Conservation (phyloP, 1,140 invertebrate genomes). For the Zaprionus vittiger region DNA sequence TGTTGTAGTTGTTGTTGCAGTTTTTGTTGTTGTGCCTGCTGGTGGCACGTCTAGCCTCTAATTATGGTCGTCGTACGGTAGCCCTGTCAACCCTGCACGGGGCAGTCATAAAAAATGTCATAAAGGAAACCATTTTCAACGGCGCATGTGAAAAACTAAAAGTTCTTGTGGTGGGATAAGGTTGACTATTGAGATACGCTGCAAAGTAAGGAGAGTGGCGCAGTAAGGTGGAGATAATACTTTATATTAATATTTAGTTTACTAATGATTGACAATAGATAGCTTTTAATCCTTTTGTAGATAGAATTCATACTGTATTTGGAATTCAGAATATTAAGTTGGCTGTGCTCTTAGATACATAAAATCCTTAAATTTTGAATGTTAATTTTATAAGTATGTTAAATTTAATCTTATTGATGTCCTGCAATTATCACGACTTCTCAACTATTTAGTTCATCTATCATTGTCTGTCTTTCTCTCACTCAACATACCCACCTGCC, state of each 20-base stretch:
- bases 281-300: too few relatives aligned
- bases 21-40: slow-evolving; percentile 18
- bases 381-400: too few relatives aligned
- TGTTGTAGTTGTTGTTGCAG: slow-evolving; percentile 15
- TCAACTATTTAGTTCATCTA: too few relatives aligned
- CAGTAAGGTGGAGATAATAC: not conserved
- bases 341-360: too few relatives aligned
- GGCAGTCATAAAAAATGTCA: slow-evolving; percentile 74
- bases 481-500: not conserved
- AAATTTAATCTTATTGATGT: too few relatives aligned
- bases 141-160: slow-evolving; percentile 27
- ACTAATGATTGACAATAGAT: too few relatives aligned
- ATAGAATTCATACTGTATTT: too few relatives aligned
- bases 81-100: slow-evolving; percentile 58
- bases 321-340: too few relatives aligned
- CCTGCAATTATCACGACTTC: too few relatives aligned
- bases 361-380: too few relatives aligned
- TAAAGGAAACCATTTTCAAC: slow-evolving; percentile 72
- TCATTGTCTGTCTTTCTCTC: not conserved
- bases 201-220: not conserved
- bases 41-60: slow-evolving; percentile 46
- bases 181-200: slow-evolving; percentile 20
- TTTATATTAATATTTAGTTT: too few relatives aligned
- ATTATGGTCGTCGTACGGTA: slow-evolving; percentile 56
- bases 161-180: not conserved